These are phyloP conservation scores for Cynodonichthys magdalenae DNA, from an alignment of 2,797 vertebrate species.

Conservation along the genomic window DNA sequence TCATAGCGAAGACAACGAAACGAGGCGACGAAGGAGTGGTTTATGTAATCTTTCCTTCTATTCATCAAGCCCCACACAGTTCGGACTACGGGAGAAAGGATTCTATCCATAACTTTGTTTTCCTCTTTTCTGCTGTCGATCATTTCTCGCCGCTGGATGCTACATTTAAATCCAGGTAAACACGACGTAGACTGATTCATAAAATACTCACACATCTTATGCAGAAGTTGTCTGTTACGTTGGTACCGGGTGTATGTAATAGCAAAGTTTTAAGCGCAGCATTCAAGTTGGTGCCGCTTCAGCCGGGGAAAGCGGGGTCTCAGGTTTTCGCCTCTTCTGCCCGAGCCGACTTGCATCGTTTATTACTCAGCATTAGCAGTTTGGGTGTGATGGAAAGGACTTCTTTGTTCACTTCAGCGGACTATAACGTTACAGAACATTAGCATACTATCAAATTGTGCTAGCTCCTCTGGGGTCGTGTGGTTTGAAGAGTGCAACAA, in stretches of 20 bases:
- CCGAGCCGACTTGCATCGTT: slow-evolving; percentile 31
- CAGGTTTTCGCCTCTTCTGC: slow-evolving; percentile 60
- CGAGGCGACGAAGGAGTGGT: slow-evolving; percentile 46
- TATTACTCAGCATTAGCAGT: slow-evolving; percentile 21
- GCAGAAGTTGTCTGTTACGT: slow-evolving; percentile 15
- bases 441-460: slow-evolving; percentile 57
- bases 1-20: slow-evolving; percentile 55
- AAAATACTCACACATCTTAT: slow-evolving; percentile 2
- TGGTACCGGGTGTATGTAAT: slow-evolving; percentile 43
- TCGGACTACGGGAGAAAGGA: slow-evolving; percentile 80
- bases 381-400: slow-evolving; percentile 59
- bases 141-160: slow-evolving; percentile 78
- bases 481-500: slow-evolving; percentile 4
- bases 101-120: slow-evolving; percentile 84
- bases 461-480: slow-evolving; percentile 21
- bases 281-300: slow-evolving; percentile 58
- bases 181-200: not conserved
- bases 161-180: slow-evolving; percentile 77
- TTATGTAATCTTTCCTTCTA: slow-evolving; percentile 66
- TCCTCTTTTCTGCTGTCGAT: slow-evolving; percentile 63
- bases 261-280: slow-evolving; percentile 69
- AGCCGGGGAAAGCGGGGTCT: slow-evolving; percentile 67
- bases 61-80: slow-evolving; percentile 66
- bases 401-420: slow-evolving; percentile 85
- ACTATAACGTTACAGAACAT: slow-evolving; percentile 55